Evolutionary conservation across 1,140 invertebrate genomes (phyloP).

Genomic region (Drosophila dunni): DNA sequence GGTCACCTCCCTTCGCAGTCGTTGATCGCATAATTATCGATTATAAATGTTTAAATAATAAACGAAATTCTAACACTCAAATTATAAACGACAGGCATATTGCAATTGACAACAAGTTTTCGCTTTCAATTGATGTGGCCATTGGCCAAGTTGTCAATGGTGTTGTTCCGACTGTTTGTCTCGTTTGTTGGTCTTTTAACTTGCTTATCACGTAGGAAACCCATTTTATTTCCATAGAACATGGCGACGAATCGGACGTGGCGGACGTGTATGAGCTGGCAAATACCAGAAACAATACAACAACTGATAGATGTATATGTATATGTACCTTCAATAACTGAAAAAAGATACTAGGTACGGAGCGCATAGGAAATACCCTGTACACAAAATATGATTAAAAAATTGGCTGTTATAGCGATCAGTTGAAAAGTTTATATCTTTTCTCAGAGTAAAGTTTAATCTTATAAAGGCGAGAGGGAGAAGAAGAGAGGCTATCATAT

Average conservation of each 20-base stretch:
- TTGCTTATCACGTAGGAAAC: slow-evolving; percentile 69
- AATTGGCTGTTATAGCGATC: too few relatives aligned
- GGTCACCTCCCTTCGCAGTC: slow-evolving; percentile 63
- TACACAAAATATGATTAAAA: not conserved
- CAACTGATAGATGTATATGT: slow-evolving; percentile 29
- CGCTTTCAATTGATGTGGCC: slow-evolving; percentile 53
- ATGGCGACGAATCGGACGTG: slow-evolving; percentile 74
- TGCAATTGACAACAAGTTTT: slow-evolving; percentile 76
- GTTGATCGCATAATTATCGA: slow-evolving; percentile 77
- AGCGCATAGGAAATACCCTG: not conserved
- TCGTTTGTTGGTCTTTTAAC: slow-evolving; percentile 23
- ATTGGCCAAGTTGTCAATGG: slow-evolving; percentile 35
- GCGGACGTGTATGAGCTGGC: slow-evolving; percentile 52
- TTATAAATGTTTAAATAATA: slow-evolving; percentile 78
- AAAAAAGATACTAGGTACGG: not conserved
- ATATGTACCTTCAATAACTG: not conserved
- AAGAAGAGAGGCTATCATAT: not conserved
- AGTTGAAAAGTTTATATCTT: too few relatives aligned
- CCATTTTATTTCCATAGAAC: slow-evolving; percentile 81
- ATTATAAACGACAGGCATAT: slow-evolving; percentile 49
- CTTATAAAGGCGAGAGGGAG: too few relatives aligned
- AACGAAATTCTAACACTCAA: slow-evolving; percentile 75
- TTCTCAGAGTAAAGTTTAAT: too few relatives aligned
- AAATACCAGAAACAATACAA: slow-evolving; percentile 58
- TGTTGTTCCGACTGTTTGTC: slow-evolving; percentile 1